Percentiles rank a stretch among this genome's conserved stretches.
These are phyloP conservation scores for Myiopsitta monachus DNA, from an alignment of 2,113 vertebrate species.

Conservation along the genomic window DNA sequence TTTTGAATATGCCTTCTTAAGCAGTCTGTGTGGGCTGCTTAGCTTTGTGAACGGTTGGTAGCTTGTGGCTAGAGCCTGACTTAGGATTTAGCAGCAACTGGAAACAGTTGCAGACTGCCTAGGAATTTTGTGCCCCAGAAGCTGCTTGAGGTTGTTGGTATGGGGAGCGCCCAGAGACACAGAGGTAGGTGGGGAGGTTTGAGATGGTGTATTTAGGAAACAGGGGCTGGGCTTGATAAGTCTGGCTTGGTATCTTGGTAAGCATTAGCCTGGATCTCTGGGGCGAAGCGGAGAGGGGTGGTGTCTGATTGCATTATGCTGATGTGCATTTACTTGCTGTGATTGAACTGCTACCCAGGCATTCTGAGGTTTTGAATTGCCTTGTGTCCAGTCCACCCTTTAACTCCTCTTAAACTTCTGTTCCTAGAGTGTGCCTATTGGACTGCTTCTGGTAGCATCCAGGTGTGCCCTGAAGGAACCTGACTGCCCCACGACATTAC, in stretches of 20 bases:
- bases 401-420: background rate
- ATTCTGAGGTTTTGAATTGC: background rate
- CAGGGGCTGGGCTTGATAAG: background rate
- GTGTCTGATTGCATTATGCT: background rate
- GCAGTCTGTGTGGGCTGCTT: background rate
- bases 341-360: background rate
- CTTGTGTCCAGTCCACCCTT: background rate
- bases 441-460: background rate
- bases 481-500: background rate
- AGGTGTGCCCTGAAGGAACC: background rate
- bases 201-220: background rate
- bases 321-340: background rate
- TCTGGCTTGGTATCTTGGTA: background rate
- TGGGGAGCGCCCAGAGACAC: background rate
- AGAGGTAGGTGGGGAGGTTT: background rate
- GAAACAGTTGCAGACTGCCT: background rate
- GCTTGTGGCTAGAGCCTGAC: background rate
- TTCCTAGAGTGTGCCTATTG: background rate
- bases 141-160: background rate
- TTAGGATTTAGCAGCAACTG: background rate
- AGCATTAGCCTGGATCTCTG: rapidly evolving
- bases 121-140: background rate
- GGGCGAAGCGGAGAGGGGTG: rapidly evolving
- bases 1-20: background rate
- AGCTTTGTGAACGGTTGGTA: background rate